These are phyloP conservation scores for Diceros bicornis DNA, from an alignment of 2,797 vertebrate species.

Conservation along the genomic window DNA sequence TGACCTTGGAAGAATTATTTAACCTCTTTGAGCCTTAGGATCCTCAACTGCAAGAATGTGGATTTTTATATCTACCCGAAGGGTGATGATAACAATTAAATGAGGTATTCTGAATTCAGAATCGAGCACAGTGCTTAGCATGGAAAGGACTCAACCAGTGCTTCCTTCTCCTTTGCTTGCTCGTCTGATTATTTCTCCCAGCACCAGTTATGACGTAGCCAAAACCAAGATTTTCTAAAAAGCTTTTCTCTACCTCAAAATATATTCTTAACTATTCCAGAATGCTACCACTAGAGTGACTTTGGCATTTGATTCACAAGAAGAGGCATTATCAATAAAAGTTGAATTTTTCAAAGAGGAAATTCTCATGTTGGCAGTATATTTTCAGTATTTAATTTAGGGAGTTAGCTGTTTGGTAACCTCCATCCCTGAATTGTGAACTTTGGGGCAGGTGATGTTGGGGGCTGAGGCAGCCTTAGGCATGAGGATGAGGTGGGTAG, in stretches of 20 bases:
- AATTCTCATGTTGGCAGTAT: not conserved
- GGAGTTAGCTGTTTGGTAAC: not conserved
- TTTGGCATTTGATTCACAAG: not conserved
- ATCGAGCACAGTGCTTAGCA: not conserved
- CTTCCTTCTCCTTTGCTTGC: not conserved
- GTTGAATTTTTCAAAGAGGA: not conserved
- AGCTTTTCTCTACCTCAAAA: not conserved
- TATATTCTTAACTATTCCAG: not conserved
- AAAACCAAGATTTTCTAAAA: conserved; percentile 41
- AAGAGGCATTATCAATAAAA: not conserved
- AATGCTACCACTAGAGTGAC: not conserved
- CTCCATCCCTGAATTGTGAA: not conserved
- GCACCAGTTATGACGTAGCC: not conserved
- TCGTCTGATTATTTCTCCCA: not conserved
- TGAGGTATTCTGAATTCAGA: not conserved
- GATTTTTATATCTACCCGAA: not conserved
- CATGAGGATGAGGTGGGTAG: too few species aligned
- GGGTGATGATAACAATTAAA: not conserved
- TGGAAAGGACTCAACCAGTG: not conserved
- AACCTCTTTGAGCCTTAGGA: not conserved
- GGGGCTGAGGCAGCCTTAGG: not conserved
- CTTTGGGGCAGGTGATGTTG: not conserved
- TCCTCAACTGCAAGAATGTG: not conserved
- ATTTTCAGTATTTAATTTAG: not conserved
- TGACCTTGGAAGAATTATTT: not conserved